phyloP scores from a whole-genome alignment of 2,113 vertebrate species.

The Lanius ludovicianus region DNA sequence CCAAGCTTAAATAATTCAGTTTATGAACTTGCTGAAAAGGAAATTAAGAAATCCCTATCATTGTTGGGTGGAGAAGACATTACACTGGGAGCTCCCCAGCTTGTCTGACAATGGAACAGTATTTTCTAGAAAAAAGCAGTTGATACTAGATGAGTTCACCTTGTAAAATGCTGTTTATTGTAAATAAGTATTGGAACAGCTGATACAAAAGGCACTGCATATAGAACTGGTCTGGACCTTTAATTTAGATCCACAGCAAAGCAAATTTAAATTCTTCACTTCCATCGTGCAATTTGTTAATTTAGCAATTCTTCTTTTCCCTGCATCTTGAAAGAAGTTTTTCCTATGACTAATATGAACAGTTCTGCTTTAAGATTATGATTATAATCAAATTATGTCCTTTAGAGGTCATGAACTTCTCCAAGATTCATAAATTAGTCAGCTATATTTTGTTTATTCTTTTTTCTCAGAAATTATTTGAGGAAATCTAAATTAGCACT shows the following conservation, averaged over 20 bases:
- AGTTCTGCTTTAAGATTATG: neutral
- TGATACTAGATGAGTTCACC: neutral
- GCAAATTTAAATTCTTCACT: neutral
- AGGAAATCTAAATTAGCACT: neutral
- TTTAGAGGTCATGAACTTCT: neutral
- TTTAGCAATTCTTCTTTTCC: neutral
- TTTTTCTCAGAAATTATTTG: neutral
- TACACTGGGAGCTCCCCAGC: neutral
- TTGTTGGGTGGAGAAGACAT: neutral
- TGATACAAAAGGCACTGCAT: neutral
- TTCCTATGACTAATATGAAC: neutral
- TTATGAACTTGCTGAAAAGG: neutral
- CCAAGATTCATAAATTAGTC: neutral
- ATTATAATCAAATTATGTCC: neutral
- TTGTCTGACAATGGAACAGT: neutral
- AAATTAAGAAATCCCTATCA: neutral
- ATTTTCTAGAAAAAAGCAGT: neutral
- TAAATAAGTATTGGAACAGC: neutral
- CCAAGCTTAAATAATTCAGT: neutral
- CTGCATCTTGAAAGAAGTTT: neutral
- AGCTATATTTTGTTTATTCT: neutral
- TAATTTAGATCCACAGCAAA: neutral
- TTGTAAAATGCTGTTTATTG: neutral
- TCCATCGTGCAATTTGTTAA: neutral
- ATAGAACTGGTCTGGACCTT: neutral